Evolutionary conservation across 2,888 invertebrate species (phyloP).

Genomic region (Helleia helle): DNA sequence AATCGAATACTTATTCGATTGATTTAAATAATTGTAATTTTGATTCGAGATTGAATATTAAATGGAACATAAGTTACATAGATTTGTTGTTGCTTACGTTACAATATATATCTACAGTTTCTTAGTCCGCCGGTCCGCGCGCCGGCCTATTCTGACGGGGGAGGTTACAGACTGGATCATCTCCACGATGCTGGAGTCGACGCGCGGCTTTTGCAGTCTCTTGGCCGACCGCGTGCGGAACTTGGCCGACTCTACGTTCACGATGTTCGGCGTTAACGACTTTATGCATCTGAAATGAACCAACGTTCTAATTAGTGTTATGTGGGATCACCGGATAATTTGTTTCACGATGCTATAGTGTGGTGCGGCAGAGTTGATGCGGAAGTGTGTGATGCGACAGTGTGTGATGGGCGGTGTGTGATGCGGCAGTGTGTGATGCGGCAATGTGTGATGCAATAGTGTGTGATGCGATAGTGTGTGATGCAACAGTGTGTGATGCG

Average conservation of each 20-base stretch:
- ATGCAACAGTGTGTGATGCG: background rate
- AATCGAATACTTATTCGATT: slow-evolving; percentile 1
- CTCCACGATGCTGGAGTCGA: slow-evolving; percentile 28
- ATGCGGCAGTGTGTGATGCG: no score
- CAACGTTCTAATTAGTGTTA: background rate
- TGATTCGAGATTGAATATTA: background rate
- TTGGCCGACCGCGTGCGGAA: slow-evolving; percentile 49
- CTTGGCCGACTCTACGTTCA: slow-evolving; percentile 45
- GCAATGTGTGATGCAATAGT: no score
- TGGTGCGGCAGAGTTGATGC: no score
- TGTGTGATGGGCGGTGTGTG: no score
- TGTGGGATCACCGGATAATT: no score
- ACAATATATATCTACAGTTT: slow-evolving; percentile 11
- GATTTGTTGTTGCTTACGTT: background rate
- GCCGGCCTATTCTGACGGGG: slow-evolving; percentile 29
- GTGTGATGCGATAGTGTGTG: background rate
- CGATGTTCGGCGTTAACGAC: slow-evolving; percentile 44
- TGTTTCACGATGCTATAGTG: no score
- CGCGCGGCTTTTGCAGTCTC: slow-evolving; percentile 33
- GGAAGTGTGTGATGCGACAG: no score
- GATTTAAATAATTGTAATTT: background rate
- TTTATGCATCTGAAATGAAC: slow-evolving; percentile 52
- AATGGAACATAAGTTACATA: background rate
- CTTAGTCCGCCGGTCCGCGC: slow-evolving; percentile 19
- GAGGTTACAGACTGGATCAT: slow-evolving; percentile 38